Conservation (phyloP, 2,797 vertebrate genomes). For the Luscinia megarhynchos region DNA sequence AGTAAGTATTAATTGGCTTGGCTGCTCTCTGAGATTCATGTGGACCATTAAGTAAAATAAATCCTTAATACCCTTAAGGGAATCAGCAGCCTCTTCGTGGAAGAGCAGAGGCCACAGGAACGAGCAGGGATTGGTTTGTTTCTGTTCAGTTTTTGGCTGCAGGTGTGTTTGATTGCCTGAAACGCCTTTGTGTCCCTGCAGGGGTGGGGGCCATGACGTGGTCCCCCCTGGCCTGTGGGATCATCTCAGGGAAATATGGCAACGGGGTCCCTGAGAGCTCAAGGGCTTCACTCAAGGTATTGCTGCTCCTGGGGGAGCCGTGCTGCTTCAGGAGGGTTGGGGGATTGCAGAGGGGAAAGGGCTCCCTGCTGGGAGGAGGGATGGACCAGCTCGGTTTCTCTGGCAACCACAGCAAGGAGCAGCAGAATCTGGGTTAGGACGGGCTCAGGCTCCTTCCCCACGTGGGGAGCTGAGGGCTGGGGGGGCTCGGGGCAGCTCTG, state of each 20-base stretch:
- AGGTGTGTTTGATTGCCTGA: accelerated
- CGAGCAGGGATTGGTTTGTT: background rate
- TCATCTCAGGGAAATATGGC: slow-evolving; percentile 98
- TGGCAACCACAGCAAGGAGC: background rate
- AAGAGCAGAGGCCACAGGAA: background rate
- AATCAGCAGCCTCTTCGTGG: background rate
- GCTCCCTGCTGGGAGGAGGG: background rate
- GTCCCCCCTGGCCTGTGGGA: slow-evolving; percentile 97
- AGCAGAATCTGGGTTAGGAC: background rate
- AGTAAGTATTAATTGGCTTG: background rate
- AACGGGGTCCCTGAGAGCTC: slow-evolving; percentile 96
- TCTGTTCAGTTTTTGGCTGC: background rate
- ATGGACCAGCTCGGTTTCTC: background rate
- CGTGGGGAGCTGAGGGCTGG: no score
- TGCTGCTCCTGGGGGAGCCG: no score
- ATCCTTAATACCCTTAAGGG: background rate
- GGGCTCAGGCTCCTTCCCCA: background rate
- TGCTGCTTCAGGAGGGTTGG: background rate
- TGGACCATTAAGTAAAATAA: background rate
- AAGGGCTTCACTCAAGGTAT: slow-evolving; percentile 95
- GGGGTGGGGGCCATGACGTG: slow-evolving; percentile 98
- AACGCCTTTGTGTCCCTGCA: slow-evolving; percentile 37
- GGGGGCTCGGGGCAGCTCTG: background rate
- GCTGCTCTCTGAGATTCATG: background rate
- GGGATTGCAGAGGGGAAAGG: background rate